A percentile compares a stretch with the other conserved stretches of the same genome.
Conservation (phyloP, 1,140 invertebrate species). For the Steinernema feltiae region DNA sequence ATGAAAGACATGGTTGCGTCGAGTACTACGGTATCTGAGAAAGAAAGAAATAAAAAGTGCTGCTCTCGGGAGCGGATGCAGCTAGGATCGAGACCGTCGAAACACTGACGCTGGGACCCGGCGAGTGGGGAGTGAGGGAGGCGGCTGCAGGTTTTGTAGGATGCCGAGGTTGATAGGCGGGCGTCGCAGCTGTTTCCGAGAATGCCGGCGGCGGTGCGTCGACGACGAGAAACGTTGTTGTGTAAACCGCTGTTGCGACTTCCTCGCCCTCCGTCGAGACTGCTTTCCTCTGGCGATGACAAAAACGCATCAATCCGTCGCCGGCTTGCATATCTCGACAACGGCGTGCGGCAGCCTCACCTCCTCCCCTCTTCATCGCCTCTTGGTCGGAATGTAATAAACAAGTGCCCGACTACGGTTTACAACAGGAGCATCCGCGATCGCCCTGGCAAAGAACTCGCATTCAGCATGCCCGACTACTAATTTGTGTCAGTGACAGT, state of each 20-base stretch:
- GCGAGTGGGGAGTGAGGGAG: background rate
- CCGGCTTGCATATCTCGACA: background rate
- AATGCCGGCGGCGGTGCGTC: background rate
- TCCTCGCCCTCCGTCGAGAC: too few species aligned
- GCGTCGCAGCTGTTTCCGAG: background rate
- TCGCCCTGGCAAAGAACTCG: background rate
- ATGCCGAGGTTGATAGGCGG: background rate
- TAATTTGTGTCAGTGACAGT: background rate
- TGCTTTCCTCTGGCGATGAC: background rate
- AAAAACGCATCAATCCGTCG: too few species aligned
- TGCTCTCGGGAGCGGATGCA: background rate
- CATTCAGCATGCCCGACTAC: background rate
- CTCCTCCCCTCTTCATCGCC: background rate
- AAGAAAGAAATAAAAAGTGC: background rate
- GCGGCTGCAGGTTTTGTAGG: background rate
- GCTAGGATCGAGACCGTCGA: background rate
- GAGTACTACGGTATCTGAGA: background rate
- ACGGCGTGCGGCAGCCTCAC: background rate
- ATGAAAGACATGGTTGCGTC: background rate
- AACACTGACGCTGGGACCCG: background rate
- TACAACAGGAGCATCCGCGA: background rate
- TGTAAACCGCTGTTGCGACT: background rate
- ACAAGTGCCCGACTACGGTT: slow-evolving; percentile 1
- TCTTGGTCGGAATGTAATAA: background rate
- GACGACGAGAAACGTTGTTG: background rate